Evolutionary conservation across 2,113 vertebrate genomes (phyloP), one percentile per base, ranked within the genome.

Genomic region (Sinocyclocheilus anshuiensis): DNA sequence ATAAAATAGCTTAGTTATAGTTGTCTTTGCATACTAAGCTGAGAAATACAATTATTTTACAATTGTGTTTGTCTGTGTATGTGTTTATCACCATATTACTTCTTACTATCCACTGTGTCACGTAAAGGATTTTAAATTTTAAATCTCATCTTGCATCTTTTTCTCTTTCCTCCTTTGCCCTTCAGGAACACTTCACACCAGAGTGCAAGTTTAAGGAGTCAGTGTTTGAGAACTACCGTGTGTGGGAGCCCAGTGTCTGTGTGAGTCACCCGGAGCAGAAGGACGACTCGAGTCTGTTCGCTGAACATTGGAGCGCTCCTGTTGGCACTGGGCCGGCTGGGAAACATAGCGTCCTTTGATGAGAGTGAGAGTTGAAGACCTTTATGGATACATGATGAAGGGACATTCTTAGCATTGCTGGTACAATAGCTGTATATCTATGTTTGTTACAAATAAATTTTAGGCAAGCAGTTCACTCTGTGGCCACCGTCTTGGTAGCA

Each of bases 201-300:
- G 98, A 99, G 93, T 99, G 98, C 94, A 99, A 98, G 96, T 99
- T 99, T 94, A 99, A 99, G 95, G 98, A 99, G 94, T 99, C 98
- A 0, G 98, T 99, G 90, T 99, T 99, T 91, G 98, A 99, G 94
- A 99, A 99, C 95, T 26, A n/a, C n/a, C 24, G n/a, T 82, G 78
- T 76, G 87, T 87, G 82, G 13, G 78, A 82, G 78, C 87, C 81
- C 81, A 81, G 86, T 55, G 81, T 59, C 53, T 81, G 78, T 85
- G 71, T 86, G 63, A 87, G 78, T 87, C 77, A 76, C 59, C 50
- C 6, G 4, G 63, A 74, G 45, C 63, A 77, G 74, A 55, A 82
- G 45, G 61, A 53, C n/a, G 22, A 76, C 84, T 74, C 57, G 33
- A 10, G 84, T 78, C 48, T 74, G 2, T 72, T 33, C 50, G 29